Evolutionary conservation across 2,888 invertebrate species (phyloP).

Genomic region (Trichogramma dendrolimi): DNA sequence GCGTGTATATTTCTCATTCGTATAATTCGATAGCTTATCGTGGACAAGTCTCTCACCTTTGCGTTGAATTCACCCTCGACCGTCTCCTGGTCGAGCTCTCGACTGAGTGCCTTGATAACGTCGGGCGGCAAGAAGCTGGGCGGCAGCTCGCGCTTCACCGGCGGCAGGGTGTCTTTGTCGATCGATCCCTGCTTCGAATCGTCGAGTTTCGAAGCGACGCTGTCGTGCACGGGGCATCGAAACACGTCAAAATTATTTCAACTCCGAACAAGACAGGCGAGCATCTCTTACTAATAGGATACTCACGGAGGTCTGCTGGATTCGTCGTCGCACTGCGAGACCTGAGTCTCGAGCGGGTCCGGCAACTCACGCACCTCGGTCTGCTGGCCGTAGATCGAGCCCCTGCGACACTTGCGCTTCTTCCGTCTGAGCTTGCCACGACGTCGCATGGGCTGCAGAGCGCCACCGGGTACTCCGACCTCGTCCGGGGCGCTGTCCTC

Average conservation of each 20-base stretch:
- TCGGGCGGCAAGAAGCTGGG: conserved; percentile 58
- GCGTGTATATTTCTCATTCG: conserved; percentile 1
- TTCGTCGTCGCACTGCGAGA: conserved; percentile 54
- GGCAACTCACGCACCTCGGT: conserved; percentile 53
- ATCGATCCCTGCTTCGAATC: conserved; percentile 16
- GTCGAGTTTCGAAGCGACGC: conserved; percentile 1
- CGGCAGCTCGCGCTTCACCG: conserved; percentile 22
- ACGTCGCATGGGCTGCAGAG: conserved; percentile 33
- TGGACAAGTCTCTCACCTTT: conserved; percentile 53
- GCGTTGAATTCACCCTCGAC: conserved; percentile 68
- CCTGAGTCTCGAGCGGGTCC: conserved; percentile 65
- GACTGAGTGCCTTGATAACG: conserved; percentile 62
- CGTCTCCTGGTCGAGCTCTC: conserved; percentile 65
- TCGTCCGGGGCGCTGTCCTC: conserved; percentile 27
- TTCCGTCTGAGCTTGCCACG: conserved; percentile 42
- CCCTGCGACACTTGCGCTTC: conserved; percentile 44
- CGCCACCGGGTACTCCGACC: conserved; percentile 31
- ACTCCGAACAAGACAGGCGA: not conserved
- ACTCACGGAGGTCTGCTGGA: conserved; percentile 43
- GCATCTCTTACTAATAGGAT: conserved; percentile 10
- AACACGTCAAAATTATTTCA: too few relatives aligned
- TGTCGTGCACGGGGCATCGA: not conserved
- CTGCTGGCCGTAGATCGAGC: conserved; percentile 47
- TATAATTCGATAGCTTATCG: not conserved
- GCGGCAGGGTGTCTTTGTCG: conserved; percentile 29